Conservation (phyloP, 1,140 invertebrate genomes). For the Drosophila lowei region DNA sequence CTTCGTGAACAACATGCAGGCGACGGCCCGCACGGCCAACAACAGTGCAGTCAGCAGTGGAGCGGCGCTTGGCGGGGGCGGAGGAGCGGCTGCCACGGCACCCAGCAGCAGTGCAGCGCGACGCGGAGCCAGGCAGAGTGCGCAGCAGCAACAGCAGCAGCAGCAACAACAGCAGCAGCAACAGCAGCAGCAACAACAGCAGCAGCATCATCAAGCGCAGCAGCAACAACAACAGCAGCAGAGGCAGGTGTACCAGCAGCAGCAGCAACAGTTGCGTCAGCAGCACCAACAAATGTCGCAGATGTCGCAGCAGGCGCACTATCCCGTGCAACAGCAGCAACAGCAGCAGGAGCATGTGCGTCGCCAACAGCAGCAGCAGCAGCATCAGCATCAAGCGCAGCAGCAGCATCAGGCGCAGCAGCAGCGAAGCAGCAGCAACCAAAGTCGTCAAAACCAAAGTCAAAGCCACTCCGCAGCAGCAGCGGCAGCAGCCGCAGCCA, state of each 20-base stretch:
- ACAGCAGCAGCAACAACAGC: slow-evolving; percentile 23
- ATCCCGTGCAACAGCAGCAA: slow-evolving; percentile 82
- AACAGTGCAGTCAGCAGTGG: slow-evolving; percentile 62
- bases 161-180: slow-evolving; percentile 64
- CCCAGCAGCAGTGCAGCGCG: slow-evolving; percentile 60
- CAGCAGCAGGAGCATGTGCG: slow-evolving; percentile 61
- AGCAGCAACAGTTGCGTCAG: slow-evolving; percentile 66
- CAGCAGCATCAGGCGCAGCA: slow-evolving; percentile 51
- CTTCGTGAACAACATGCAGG: slow-evolving; percentile 88
- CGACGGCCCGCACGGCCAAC: slow-evolving; percentile 67
- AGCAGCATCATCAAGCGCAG: slow-evolving; percentile 34
- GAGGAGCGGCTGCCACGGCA: slow-evolving; percentile 43
- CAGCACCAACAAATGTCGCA: slow-evolving; percentile 83
- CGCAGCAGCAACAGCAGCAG: slow-evolving; percentile 66
- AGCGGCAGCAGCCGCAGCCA: slow-evolving; percentile 37
- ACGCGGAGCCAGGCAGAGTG: slow-evolving; percentile 49
- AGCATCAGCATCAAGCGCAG: slow-evolving; percentile 49
- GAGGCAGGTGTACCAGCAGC: slow-evolving; percentile 56
- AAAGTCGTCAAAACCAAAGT: slow-evolving; percentile 81
- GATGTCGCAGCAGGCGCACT: slow-evolving; percentile 82
- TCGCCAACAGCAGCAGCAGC: slow-evolving; percentile 59
- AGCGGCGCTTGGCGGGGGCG: slow-evolving; percentile 53
- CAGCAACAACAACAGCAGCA: slow-evolving; percentile 62
- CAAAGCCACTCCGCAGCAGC: slow-evolving; percentile 65
- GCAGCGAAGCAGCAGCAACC: slow-evolving; percentile 73